These are phyloP conservation scores for Lithodes maja DNA, from an alignment of 2,888 invertebrate species.

Conservation along the genomic window DNA sequence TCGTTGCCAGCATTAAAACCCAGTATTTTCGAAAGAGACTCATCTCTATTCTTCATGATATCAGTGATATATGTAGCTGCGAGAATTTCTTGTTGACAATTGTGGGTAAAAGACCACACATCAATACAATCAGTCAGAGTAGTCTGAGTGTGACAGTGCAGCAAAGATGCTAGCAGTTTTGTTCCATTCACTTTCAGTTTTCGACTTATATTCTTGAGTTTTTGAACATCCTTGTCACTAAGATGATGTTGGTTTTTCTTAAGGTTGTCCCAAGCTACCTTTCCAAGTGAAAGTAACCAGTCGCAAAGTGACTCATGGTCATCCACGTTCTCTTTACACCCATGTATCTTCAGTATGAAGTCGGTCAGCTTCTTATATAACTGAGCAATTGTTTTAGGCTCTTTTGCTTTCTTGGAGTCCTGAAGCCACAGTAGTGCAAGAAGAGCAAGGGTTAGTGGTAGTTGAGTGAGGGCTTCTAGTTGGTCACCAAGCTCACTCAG, in stretches of 20 bases:
- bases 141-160: slow-evolving; percentile 18
- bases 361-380: slow-evolving; percentile 14
- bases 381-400: slow-evolving; percentile 19
- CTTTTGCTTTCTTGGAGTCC: slow-evolving; percentile 5
- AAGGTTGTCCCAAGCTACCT: slow-evolving; percentile 38
- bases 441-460: slow-evolving; percentile 21
- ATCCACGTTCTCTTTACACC: not conserved
- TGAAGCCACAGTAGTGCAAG: slow-evolving; percentile 23
- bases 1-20: not conserved
- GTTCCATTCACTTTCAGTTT: not conserved
- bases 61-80: slow-evolving; percentile 30
- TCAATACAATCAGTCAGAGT: not conserved
- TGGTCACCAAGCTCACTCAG: slow-evolving; percentile 26
- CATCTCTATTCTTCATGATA: not conserved
- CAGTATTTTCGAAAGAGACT: slow-evolving; percentile 13
- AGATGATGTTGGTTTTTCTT: slow-evolving; percentile 38
- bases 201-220: not conserved
- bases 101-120: slow-evolving; percentile 29
- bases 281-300: slow-evolving; percentile 32
- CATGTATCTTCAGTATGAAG: slow-evolving; percentile 33
- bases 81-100: slow-evolving; percentile 36
- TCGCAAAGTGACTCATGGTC: not conserved
- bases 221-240: not conserved
- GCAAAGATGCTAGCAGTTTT: not conserved
- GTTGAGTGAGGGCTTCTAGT: not conserved